Percentiles rank a stretch among this genome's conserved stretches.
phyloP scores from a whole-genome alignment of 2,113 vertebrate genomes.

The Sakesphorus luctuosus region DNA sequence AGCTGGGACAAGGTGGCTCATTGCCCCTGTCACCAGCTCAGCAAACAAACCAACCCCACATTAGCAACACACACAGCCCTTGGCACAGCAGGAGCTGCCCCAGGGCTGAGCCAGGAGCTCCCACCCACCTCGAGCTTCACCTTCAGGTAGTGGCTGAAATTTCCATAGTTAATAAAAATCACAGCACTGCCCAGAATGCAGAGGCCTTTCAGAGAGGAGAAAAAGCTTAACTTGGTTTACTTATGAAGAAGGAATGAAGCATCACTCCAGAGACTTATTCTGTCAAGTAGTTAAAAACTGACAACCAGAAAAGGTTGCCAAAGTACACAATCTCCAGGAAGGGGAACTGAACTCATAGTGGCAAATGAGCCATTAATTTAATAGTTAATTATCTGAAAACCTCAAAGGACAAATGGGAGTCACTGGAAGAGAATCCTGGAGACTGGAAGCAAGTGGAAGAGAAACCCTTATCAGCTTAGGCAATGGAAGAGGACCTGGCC shows the following conservation, averaged over 20 bases:
- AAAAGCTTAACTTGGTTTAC: not conserved
- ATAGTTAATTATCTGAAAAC: conserved; percentile 38
- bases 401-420: conserved; percentile 35
- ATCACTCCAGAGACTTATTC: not conserved
- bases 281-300: not conserved
- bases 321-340: conserved; percentile 30
- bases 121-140: not conserved
- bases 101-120: not conserved
- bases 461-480: not conserved
- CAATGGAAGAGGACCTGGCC: not conserved
- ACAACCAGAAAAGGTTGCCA: not conserved
- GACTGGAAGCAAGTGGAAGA: not conserved
- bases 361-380: conserved; percentile 39
- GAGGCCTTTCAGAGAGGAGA: not conserved
- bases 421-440: not conserved
- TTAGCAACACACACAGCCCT: not conserved
- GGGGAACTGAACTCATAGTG: conserved; percentile 1
- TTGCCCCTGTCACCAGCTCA: not conserved
- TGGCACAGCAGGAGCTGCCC: not conserved
- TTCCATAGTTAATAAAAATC: not conserved
- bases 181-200: not conserved
- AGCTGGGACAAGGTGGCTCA: not conserved
- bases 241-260: not conserved
- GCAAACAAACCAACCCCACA: not conserved
- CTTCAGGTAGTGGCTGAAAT: not conserved